Evolutionary conservation across 2,888 invertebrate genomes (phyloP).

Genomic region (Caenorhabditis sp.): DNA sequence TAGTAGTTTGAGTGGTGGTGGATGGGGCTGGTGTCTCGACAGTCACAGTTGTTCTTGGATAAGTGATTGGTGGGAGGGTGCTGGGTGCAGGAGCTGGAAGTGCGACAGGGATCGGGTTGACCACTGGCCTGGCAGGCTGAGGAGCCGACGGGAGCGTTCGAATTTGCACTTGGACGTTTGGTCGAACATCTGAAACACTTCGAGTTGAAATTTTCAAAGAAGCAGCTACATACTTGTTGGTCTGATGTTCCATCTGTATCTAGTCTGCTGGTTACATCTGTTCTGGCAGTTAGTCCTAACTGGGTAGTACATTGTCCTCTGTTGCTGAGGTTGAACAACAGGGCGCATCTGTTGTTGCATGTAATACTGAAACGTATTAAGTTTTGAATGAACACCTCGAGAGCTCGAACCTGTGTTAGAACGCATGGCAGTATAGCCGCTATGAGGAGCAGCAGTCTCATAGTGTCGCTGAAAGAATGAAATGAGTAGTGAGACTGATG

Average conservation of each 20-base stretch:
- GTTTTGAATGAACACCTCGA: too few species aligned
- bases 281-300: slow-evolving; percentile 75
- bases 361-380: slow-evolving; percentile 35
- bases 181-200: slow-evolving; percentile 31
- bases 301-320: slow-evolving; percentile 72
- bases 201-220: too few species aligned
- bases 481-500: not conserved
- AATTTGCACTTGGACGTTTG: slow-evolving; percentile 60
- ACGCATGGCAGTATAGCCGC: slow-evolving; percentile 49
- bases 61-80: slow-evolving; percentile 57
- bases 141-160: slow-evolving; percentile 51
- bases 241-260: slow-evolving; percentile 73
- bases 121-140: slow-evolving; percentile 32
- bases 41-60: slow-evolving; percentile 43
- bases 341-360: slow-evolving; percentile 40
- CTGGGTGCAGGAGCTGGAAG: slow-evolving; percentile 47
- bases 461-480: slow-evolving; percentile 35
- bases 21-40: slow-evolving; percentile 20
- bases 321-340: slow-evolving; percentile 54
- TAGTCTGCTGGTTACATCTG: slow-evolving; percentile 68
- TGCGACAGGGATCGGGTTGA: slow-evolving; percentile 23
- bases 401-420: slow-evolving; percentile 45
- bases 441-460: slow-evolving; percentile 59
- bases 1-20: slow-evolving; percentile 19
- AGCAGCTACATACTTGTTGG: slow-evolving; percentile 70